Evolutionary conservation across 2,113 vertebrate species (phyloP).

Genomic region (Etheostoma spectabile): DNA sequence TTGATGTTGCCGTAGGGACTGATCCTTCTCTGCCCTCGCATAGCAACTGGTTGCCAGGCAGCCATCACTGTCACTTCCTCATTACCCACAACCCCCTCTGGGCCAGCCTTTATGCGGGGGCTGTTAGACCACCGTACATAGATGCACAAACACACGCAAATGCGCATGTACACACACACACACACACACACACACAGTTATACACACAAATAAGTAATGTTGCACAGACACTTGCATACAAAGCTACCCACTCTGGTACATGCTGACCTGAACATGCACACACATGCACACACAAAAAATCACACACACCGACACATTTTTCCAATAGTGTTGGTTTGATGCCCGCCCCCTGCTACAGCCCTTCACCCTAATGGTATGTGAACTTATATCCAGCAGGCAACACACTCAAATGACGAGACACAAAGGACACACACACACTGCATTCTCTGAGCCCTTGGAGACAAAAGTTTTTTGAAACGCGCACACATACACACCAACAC

Average conservation of each 20-base stretch:
- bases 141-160: slow-evolving; percentile 46
- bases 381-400: slow-evolving; percentile 73
- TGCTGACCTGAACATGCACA: slow-evolving; percentile 30
- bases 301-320: slow-evolving; percentile 30
- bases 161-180: slow-evolving; percentile 18
- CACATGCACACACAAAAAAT: background rate
- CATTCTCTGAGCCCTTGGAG: slow-evolving; percentile 48
- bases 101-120: slow-evolving; percentile 61
- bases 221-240: slow-evolving; percentile 4
- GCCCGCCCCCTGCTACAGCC: slow-evolving; percentile 69
- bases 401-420: slow-evolving; percentile 56
- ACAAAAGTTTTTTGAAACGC: slow-evolving; percentile 54
- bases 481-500: slow-evolving; percentile 16
- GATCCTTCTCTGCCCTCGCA: slow-evolving; percentile 68
- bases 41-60: slow-evolving; percentile 82
- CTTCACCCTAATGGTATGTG: slow-evolving; percentile 74
- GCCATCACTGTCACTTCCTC: slow-evolving; percentile 83
- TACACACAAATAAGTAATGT: slow-evolving; percentile 38
- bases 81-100: slow-evolving; percentile 80
- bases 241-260: background rate
- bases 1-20: slow-evolving; percentile 78
- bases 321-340: slow-evolving; percentile 69
- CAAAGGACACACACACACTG: slow-evolving; percentile 52
- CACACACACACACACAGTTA: slow-evolving; percentile 30
- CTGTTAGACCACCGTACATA: slow-evolving; percentile 67